Evolutionary conservation across 2,797 vertebrate species (phyloP).

Genomic region (Pseudomugil tenellus): DNA sequence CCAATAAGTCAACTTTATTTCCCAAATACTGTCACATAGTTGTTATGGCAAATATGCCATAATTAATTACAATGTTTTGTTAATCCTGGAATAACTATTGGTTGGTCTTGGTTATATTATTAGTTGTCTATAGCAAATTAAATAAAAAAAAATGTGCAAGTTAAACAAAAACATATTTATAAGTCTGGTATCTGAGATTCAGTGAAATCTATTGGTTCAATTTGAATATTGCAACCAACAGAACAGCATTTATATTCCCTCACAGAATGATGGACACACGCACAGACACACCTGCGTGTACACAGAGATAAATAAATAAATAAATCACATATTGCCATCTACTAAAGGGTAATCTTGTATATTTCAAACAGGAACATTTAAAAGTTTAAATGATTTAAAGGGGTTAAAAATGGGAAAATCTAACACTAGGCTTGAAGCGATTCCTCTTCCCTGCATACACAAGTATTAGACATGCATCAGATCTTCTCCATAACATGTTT

Average conservation of each 20-base stretch:
- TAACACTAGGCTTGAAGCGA: neutral
- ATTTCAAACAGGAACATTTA: neutral
- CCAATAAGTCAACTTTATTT: slow-evolving; percentile 76
- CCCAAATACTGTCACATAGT: neutral
- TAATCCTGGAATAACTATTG: neutral
- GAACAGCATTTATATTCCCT: neutral
- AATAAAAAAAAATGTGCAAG: neutral
- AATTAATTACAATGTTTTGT: slow-evolving; percentile 33
- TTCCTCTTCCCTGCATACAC: neutral
- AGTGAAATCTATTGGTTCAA: neutral
- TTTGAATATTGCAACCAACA: neutral
- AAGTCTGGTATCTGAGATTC: neutral
- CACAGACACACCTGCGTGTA: too few species aligned
- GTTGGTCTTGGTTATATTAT: neutral
- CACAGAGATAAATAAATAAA: neutral
- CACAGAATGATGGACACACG: neutral
- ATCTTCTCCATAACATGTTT: too few species aligned
- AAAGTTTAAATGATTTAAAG: neutral
- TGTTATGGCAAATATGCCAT: slow-evolving; percentile 80
- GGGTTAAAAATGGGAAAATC: neutral
- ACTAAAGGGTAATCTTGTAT: neutral
- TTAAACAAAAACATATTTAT: neutral
- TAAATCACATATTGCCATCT: neutral
- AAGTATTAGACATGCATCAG: too few species aligned
- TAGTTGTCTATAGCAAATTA: neutral